Evolutionary conservation across 2,888 invertebrate genomes (phyloP), one percentile per base, ranked within the genome.

Genomic region (Gastrophysa polygoni): DNA sequence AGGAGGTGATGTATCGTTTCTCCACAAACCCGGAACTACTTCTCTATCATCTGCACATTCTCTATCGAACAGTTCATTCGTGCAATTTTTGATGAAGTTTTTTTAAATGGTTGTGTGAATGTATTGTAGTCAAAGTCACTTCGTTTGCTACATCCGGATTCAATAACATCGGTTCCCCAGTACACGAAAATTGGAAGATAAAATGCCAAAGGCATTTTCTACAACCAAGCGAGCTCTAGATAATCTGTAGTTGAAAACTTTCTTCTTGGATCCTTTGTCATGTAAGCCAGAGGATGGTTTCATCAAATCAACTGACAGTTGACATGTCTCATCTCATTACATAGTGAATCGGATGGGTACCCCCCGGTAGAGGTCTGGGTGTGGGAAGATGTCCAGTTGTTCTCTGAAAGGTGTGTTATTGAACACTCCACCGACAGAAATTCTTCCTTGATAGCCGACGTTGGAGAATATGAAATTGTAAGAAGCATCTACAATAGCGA

Each of bases 191-290:
- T 7, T n/a, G 8, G 46, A 44, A 44, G 46, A 10, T 14, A 44
- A 10, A 10, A 44, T 44, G 8, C 50, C 50, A 49, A 49, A 49
- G 8, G 50, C 24, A 49, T 49, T 49, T 49, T 49, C 50, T 8
- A 17, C 6, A 8, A 17, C 17, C 14, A 6, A 8, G 8, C 50
- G 50, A 8, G 50, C 50, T 49, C 50, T 10, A 8, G 16, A 16
- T 7, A 49, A 10, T 6, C 20, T 16, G 20, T 49, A 17, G 24
- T 49, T 49, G 50, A 17, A 49, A 11, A 49, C 14, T 14, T 17
- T 49, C 14, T 6, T 44, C 14, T 44, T 44, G 14, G 16, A 49
- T 18, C 32, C 32, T 32, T 32, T 32, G 7, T 32, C 32, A 10
- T 49, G 8, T 7, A 49, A 49, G 10, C 50, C 17, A 7, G n/a